Base-by-base conservation (phyloP, 2,888 invertebrate species). In the Norana najaformis region DNA sequence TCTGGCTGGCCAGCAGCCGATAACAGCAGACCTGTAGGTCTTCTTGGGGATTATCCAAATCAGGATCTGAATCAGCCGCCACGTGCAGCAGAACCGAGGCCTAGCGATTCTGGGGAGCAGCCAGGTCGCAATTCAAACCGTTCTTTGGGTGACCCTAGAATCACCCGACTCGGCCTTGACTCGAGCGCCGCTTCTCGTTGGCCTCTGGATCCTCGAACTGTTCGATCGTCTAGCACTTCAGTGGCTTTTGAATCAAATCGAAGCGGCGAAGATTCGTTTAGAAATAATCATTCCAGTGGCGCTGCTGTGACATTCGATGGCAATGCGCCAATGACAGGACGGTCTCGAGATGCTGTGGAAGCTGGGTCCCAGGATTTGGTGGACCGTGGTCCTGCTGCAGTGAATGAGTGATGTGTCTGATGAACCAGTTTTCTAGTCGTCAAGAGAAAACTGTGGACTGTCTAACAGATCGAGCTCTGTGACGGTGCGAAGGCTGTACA, bases 281-380 rank as follows among this genome's bases (percentile, higher is more conserved):
- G 85, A 37, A 85, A 37, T 37, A 37, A 36, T 37, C 85, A 85
- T 85, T 85, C 85, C 85, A 85, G 85, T 37, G 85, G 35, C 35
- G 14, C 85, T 37, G 14, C 85, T 37, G 37, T 23, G 37, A 37
- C 85, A 36, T 37, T 85, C 16, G 85, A 85, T 11, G 69, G 69
- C 69, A 69, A 8, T n/a, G n/a, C n/a, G n/a, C 69, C n/a, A 13
- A 1, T 69, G 11, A n/a, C 69, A 69, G 69, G 69, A n/a, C 69
- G 69, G n/a, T 69, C 69, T 11, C 11, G 69, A 69, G 69, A 69
- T 20, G 47, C 47, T 47, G 47, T n/a, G n/a, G n/a, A n/a, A n/a
- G n/a, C n/a, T n/a, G n/a, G n/a, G n/a, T n/a, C 23, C 47, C 47
- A 47, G 23, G 47, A 47, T 47, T 20, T 23, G 20, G 23, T 8